Evolutionary conservation across 1,140 invertebrate species (phyloP), one percentile per base, ranked within the genome.

Genomic region (Wiebesia pumilae): DNA sequence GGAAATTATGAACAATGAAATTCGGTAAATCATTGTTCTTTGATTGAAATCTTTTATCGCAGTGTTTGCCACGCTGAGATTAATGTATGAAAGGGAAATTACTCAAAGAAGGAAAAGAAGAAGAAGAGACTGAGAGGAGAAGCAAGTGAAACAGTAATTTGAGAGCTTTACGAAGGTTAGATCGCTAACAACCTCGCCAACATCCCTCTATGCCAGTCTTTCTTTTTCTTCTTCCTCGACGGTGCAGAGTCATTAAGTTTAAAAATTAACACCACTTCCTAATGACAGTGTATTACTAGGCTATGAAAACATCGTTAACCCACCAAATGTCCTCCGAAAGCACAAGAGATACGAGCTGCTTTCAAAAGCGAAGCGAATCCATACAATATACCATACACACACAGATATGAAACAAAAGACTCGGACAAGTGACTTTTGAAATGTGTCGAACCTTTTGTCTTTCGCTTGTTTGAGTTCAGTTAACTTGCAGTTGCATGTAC

Each of bases 231-330:
- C 19, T 4, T 16, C n/a, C 7, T 51, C 75, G 38, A 71, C 27
- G n/a, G 24, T n/a, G n/a, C n/a, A 10, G 12, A 21, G 43, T 38
- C 54, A 38, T n/a, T 81, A 54, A 33, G 4, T 47, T 77, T 14
- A 75, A 69, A 75, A 75, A 43, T 75, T 43, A 14, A 24, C 35
- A 40, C 12, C 19, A 43, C 9, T 43, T 75, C 71, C 1, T 75
- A 75, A 75, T 24, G 40, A 75, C 19, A n/a, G 54, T 35, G 47
- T 79, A 79, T 54, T 54, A 54, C 14, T 38, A 47, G 1, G 21
- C 24, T 78, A 30, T 35, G 27, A 79, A 43, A 58, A 81, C 78
- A 81, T 81, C 54, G 14, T 81, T 81, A 81, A 62, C 33, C 27
- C 21, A 38, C 58, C 27, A 3, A 19, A 33, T 30, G 24, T 51